These are phyloP conservation scores for Tangara arthus DNA, from an alignment of 2,797 vertebrate genomes.

Conservation along the genomic window DNA sequence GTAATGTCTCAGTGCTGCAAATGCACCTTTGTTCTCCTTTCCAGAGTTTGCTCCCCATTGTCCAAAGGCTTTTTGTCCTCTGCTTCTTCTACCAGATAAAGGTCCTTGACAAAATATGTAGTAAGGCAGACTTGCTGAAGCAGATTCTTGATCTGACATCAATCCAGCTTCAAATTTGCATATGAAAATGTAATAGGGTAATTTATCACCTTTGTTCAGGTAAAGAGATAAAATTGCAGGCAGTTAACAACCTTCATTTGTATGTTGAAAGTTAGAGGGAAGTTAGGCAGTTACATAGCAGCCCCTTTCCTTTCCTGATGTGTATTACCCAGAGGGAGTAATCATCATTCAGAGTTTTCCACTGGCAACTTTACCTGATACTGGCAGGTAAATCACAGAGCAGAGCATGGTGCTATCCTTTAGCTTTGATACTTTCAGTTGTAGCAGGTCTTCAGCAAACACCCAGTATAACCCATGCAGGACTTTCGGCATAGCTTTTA, in stretches of 20 bases:
- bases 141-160: slow-evolving; percentile 17
- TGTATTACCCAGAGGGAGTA: background rate
- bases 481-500: background rate
- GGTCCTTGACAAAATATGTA: background rate
- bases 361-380: background rate
- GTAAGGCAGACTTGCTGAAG: background rate
- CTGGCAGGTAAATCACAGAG: background rate
- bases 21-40: background rate
- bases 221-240: background rate
- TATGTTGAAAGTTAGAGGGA: background rate
- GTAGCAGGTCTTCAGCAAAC: background rate
- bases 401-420: background rate
- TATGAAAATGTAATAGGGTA: slow-evolving; percentile 21
- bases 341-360: background rate
- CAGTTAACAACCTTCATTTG: slow-evolving; percentile 10
- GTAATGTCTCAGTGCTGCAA: background rate
- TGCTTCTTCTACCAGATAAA: background rate
- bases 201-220: slow-evolving; percentile 33
- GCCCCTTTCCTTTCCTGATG: background rate
- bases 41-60: background rate
- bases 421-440: background rate
- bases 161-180: slow-evolving; percentile 7
- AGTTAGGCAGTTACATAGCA: background rate
- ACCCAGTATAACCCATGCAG: background rate
- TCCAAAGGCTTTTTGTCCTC: background rate